Evolutionary conservation across 2,797 vertebrate species (phyloP).

Genomic region (Mergus octosetaceus): DNA sequence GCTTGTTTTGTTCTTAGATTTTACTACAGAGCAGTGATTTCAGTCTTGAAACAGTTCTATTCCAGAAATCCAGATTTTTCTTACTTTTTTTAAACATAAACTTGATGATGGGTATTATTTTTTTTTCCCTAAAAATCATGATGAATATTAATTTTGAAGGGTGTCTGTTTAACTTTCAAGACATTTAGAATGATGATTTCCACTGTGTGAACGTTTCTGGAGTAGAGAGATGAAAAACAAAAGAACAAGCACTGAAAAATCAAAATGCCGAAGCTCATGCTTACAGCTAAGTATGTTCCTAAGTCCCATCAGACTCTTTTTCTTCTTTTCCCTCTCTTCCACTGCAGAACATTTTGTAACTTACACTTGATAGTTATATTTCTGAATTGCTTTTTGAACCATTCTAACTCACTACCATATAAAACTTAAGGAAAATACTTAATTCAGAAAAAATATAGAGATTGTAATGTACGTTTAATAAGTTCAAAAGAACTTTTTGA

Average conservation of each 20-base stretch:
- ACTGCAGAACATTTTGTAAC: neutral
- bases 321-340: neutral
- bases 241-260: neutral
- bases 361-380: neutral
- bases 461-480: neutral
- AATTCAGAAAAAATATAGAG: neutral
- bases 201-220: neutral
- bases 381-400: neutral
- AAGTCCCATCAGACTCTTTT: neutral
- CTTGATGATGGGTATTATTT: neutral
- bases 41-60: neutral
- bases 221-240: neutral
- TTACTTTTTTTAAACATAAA: neutral
- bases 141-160: neutral
- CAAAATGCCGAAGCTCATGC: neutral
- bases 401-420: neutral
- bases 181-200: neutral
- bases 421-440: neutral
- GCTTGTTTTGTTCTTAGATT: neutral
- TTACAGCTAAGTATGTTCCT: neutral
- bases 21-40: neutral
- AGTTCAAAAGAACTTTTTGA: neutral
- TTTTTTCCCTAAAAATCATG: rapidly evolving
- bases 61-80: neutral
- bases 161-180: neutral